These are phyloP conservation scores for Magallana gigas DNA, from an alignment of 1,140 invertebrate species.

Conservation along the genomic window DNA sequence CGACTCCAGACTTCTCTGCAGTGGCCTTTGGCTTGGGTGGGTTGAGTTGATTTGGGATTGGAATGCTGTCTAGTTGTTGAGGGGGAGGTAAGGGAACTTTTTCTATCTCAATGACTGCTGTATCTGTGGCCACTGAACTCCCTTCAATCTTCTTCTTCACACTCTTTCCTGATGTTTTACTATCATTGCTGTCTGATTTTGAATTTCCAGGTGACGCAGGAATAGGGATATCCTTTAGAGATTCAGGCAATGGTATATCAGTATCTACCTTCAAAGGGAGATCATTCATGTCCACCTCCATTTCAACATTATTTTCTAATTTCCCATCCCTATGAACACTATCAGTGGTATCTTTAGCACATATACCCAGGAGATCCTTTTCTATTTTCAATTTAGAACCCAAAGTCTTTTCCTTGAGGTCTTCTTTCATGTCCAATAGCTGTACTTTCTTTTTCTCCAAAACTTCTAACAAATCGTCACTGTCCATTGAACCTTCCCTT, in stretches of 20 bases:
- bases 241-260: conserved; percentile 11
- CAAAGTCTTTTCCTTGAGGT: background rate
- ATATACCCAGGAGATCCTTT: background rate
- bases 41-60: conserved; percentile 9
- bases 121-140: background rate
- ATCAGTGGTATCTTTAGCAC: background rate
- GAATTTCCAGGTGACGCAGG: background rate
- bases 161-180: background rate
- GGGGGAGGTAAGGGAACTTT: conserved; percentile 9
- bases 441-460: background rate
- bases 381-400: background rate
- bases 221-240: conserved; percentile 7
- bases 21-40: conserved; percentile 22
- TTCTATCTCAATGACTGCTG: conserved; percentile 11
- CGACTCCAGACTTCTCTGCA: background rate
- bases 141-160: background rate
- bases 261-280: background rate
- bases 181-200: background rate
- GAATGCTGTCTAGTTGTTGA: background rate
- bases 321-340: background rate
- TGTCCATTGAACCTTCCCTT: background rate
- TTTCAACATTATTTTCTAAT: background rate
- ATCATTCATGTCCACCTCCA: background rate
- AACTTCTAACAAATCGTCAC: background rate
- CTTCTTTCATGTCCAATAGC: background rate